Evolutionary conservation across 2,113 vertebrate genomes (phyloP), one percentile per base, ranked within the genome.

Genomic region (Sander vitreus): DNA sequence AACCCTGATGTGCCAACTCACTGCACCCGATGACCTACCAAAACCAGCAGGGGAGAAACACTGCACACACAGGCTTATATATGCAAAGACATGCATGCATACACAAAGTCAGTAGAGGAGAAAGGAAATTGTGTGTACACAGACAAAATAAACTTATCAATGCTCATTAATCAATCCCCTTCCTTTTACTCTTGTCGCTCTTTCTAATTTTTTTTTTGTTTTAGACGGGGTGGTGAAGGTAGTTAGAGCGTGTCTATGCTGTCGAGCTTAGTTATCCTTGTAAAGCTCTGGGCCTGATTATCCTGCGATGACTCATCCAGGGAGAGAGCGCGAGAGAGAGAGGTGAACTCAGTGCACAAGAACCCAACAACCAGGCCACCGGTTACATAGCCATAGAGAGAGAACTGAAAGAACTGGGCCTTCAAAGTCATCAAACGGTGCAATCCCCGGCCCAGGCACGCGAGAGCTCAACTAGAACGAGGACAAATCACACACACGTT

Each of bases 331-430:
- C 78, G 77, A 63, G 85, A 80, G 88, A 63, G 84, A 80, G 88
- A 89, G 91, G 91, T 92, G 91, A 93, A 93, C 76, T 91, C 91
- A 86, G 93, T 94, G 87, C 93, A 94, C 85, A 80, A 85, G 91
- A 94, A 94, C 93, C 83, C 92, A 93, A 91, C 89, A 94, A 94
- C 93, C 91, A 92, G 92, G 92, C 86, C 92, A 94, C 84, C 76
- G 84, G 86, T 93, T 92, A 90, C 68, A 90, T 76, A 88, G 84
- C 87, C 86, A 58, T 73, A 3, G 58, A 57, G 33, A 65, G 36
- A 43, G 64, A 66, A 60, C 68, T 79, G 55, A 84, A 51, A 82
- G 81, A 90, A 63, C 50, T 75, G 27, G 80, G 85, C 87, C 86
- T 89, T 60, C 57, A 81, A 67, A 80, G 30, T 54, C 77, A 83